Conservation (phyloP, 2,113 vertebrate genomes). For the Strix aluco region DNA sequence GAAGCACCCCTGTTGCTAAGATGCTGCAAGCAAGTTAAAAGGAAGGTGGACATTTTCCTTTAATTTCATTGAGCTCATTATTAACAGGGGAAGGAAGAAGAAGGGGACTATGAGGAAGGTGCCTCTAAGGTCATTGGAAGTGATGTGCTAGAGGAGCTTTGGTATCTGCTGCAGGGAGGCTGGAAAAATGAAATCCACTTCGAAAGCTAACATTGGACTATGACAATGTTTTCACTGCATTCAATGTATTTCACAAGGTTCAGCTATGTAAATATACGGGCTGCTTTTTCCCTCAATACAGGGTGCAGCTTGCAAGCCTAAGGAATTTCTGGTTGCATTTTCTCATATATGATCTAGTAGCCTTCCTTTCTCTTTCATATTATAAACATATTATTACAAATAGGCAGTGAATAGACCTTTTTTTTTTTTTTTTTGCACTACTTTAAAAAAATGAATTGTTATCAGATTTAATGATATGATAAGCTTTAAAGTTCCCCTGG, state of each 20-base stretch:
- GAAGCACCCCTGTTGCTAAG: background rate
- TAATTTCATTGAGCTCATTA: background rate
- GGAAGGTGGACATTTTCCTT: background rate
- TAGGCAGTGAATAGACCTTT: constrained; percentile 24
- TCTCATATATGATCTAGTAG: constrained; percentile 35
- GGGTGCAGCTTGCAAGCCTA: background rate
- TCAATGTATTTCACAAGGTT: background rate
- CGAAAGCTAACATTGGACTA: background rate
- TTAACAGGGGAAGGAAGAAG: background rate
- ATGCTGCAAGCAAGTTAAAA: background rate
- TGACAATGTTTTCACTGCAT: constrained; percentile 11
- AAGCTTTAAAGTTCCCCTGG: constrained; percentile 70
- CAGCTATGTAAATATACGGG: constrained; percentile 21
- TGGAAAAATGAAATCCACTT: background rate
- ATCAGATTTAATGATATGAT: constrained; percentile 72
- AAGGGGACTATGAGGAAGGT: background rate
- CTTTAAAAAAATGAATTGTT: constrained; percentile 57
- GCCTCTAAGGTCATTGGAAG: background rate
- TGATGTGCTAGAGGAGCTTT: background rate
- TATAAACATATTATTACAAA: constrained; percentile 57
- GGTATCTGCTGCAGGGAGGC: background rate
- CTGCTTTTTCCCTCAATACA: background rate
- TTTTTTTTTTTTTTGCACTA: background rate
- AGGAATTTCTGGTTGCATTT: constrained; percentile 31
- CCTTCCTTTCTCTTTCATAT: constrained; percentile 46